Conservation (phyloP, 2,888 invertebrate genomes). For the Drosophila merina region DNA sequence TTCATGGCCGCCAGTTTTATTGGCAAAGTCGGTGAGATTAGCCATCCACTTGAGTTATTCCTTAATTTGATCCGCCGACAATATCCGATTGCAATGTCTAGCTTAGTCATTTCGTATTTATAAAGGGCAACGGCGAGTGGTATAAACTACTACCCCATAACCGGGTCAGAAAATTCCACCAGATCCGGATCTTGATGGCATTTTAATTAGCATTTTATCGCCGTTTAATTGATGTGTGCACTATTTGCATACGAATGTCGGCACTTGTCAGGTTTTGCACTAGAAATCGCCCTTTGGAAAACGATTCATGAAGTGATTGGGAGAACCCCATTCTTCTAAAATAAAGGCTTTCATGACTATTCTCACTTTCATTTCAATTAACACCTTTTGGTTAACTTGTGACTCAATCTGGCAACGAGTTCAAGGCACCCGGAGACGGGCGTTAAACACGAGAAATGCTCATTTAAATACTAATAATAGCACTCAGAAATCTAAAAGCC, state of each 20-base stretch:
- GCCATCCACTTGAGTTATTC: neutral
- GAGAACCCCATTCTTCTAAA: no score
- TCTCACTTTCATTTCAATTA: slow-evolving; percentile 22
- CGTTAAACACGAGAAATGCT: slow-evolving; percentile 34
- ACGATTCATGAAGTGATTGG: neutral
- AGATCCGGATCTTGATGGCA: slow-evolving; percentile 35
- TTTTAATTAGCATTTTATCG: slow-evolving; percentile 26
- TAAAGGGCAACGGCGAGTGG: neutral
- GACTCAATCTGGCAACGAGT: slow-evolving; percentile 22
- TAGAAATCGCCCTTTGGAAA: slow-evolving; percentile 1
- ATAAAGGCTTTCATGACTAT: neutral
- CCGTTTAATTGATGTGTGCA: slow-evolving; percentile 13
- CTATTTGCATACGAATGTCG: slow-evolving; percentile 23
- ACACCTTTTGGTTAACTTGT: slow-evolving; percentile 1
- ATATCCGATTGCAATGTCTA: slow-evolving; percentile 2
- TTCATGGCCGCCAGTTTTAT: slow-evolving; percentile 18
- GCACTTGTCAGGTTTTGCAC: slow-evolving; percentile 13
- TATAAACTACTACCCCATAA: neutral
- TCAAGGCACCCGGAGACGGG: slow-evolving; percentile 36
- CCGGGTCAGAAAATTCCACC: slow-evolving; percentile 3
- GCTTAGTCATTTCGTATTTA: neutral
- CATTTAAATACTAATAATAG: slow-evolving; percentile 29
- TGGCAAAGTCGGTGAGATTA: slow-evolving; percentile 13
- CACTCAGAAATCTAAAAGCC: neutral
- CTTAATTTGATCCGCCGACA: neutral